Base-by-base conservation (phyloP, 2,888 invertebrate genomes). In the Rugalucina vietnamica region DNA sequence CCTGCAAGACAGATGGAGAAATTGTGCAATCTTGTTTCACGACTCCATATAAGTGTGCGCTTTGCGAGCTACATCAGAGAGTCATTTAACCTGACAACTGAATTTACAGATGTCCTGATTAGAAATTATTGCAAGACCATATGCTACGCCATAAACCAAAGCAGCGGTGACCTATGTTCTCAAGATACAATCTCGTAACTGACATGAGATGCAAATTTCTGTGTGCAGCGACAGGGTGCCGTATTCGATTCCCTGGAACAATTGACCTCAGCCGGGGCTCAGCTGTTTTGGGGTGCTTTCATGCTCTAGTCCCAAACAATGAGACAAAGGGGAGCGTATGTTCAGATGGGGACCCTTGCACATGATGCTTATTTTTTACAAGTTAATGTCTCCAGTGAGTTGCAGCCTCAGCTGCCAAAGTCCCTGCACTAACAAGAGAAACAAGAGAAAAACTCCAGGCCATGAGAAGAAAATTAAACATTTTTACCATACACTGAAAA, bases 401-500 rank as follows among this genome's bases (percentile, higher is more conserved):
- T 32, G 65, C 65, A 65, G 34, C 54, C 54, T 81, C 87, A 87
- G 87, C 87, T 87, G 87, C 70, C 81, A 50, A 29, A 32, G 79
- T 57, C 65, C 69, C 14, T 75, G 76, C 57, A 79, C 81, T 60
- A 57, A 79, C 82, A 81, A 76, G 81, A 70, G 73, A 74, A 76
- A 54, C 74, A 84, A 81, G 85, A 83, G 49, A 75, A 74, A 69
- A 77, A 80, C 78, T 88, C 86, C 86, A 84, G 82, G 54, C 76
- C 71, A 71, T 78, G 79, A 90, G 65, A 90, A 90, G 91, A 90
- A 90, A 92, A 91, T 90, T 90, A 90, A 91, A 91, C 91, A 89
- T 91, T 91, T 91, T 90, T 87, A 88, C 88, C 82, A 86, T 88
- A 90, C 91, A 92, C 91, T 92, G 89, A 91, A 87, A 90, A 91